These are phyloP conservation scores for Megatriorchis doriae DNA, from an alignment of 2,113 vertebrate species.

Conservation along the genomic window DNA sequence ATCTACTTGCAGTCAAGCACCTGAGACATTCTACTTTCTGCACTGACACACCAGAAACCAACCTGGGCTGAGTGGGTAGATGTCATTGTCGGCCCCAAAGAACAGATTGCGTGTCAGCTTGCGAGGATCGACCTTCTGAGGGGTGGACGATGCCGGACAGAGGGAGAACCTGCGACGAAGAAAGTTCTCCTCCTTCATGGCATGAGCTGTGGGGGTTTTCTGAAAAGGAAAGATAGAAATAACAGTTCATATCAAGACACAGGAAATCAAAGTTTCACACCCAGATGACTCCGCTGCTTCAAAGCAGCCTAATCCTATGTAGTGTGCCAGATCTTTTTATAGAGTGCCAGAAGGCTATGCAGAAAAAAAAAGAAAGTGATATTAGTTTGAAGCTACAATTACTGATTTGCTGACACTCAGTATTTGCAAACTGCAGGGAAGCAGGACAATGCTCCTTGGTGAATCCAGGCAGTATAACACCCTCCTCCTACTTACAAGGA, in stretches of 20 bases:
- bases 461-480: not conserved
- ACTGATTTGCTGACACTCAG: not conserved
- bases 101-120: slow-evolving; percentile 84
- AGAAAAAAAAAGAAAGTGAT: not conserved
- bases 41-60: not conserved
- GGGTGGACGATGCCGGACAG: slow-evolving; percentile 82
- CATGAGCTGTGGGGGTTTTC: slow-evolving; percentile 80
- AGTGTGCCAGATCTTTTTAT: not conserved
- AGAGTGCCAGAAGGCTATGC: not conserved
- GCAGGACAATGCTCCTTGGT: not conserved
- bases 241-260: not conserved
- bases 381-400: not conserved
- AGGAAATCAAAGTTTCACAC: slow-evolving; percentile 9
- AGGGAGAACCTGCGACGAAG: slow-evolving; percentile 90
- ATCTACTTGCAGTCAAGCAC: not conserved
- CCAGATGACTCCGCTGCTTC: not conserved
- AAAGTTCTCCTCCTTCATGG: slow-evolving; percentile 96
- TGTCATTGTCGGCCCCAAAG: slow-evolving; percentile 84
- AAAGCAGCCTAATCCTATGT: not conserved
- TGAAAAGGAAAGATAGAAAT: slow-evolving; percentile 42
- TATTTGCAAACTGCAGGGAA: not conserved
- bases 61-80: slow-evolving; percentile 86
- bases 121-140: slow-evolving; percentile 86
- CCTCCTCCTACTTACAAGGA: not conserved
- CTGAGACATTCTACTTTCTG: not conserved